These are phyloP conservation scores for Sylvicapra grimmia DNA, from an alignment of 2,113 vertebrate genomes.

Conservation along the genomic window DNA sequence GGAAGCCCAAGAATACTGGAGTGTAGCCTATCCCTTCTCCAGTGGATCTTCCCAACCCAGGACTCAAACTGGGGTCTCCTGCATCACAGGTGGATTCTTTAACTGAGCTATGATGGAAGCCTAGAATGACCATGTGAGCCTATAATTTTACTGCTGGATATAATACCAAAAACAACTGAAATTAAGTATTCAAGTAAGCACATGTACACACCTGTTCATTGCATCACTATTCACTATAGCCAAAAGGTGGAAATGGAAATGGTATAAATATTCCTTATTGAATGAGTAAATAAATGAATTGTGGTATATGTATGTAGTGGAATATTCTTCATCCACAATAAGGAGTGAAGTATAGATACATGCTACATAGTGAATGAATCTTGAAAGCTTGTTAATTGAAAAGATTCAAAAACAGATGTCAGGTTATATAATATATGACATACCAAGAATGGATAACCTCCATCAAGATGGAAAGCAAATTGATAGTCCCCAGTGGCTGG, in stretches of 20 bases:
- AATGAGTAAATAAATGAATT: background rate
- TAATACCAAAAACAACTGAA: background rate
- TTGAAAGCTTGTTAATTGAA: background rate
- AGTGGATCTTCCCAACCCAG: background rate
- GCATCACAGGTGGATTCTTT: background rate
- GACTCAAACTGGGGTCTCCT: fast-evolving
- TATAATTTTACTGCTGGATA: background rate
- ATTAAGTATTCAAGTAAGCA: background rate
- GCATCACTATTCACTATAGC: background rate
- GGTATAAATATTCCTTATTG: background rate
- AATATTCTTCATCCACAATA: background rate
- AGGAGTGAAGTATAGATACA: background rate
- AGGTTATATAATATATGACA: background rate
- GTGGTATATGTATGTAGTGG: background rate
- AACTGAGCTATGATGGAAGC: background rate
- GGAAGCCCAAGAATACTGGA: background rate
- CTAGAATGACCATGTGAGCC: background rate
- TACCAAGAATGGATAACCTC: background rate
- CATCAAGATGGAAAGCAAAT: background rate
- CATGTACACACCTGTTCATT: background rate
- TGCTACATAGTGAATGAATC: background rate
- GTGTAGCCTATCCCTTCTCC: background rate
- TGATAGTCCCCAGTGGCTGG: background rate
- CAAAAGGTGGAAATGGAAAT: background rate
- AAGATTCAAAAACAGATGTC: background rate